Conservation (phyloP, 2,888 invertebrate genomes). For the Ecdyonurus torrentis region DNA sequence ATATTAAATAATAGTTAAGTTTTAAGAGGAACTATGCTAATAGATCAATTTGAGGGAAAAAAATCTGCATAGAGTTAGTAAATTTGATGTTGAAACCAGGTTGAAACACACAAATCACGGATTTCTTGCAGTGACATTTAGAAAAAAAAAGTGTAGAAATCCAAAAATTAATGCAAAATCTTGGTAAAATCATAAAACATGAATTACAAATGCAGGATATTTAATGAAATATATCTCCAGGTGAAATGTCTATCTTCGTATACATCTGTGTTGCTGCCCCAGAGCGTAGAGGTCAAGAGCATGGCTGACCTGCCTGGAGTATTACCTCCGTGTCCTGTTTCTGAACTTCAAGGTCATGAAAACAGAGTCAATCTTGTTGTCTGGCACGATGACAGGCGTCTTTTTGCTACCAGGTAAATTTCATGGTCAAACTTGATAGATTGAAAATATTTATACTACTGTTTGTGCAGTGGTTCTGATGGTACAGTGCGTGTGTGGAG, state of each 20-base stretch:
- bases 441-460: constrained; percentile 4
- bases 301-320: constrained; percentile 34
- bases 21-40: no score
- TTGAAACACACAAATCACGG: no score
- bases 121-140: not conserved
- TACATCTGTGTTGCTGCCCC: constrained; percentile 20
- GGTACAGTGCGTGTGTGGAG: constrained; percentile 43
- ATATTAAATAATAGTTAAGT: no score
- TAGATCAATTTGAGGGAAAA: no score
- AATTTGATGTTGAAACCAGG: no score
- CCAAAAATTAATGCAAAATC: no score
- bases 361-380: constrained; percentile 30
- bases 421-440: not conserved
- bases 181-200: no score
- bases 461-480: constrained; percentile 33
- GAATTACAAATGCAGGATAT: no score
- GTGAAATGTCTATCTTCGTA: constrained; percentile 28
- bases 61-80: no score
- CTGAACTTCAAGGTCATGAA: constrained; percentile 36
- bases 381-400: constrained; percentile 28
- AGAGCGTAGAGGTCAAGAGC: constrained; percentile 25
- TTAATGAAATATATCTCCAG: no score
- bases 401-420: constrained; percentile 34
- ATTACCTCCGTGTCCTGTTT: constrained; percentile 24
- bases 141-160: no score